These are phyloP conservation scores for Acanthurus lineatus DNA, from an alignment of 2,797 vertebrate genomes.

Conservation along the genomic window DNA sequence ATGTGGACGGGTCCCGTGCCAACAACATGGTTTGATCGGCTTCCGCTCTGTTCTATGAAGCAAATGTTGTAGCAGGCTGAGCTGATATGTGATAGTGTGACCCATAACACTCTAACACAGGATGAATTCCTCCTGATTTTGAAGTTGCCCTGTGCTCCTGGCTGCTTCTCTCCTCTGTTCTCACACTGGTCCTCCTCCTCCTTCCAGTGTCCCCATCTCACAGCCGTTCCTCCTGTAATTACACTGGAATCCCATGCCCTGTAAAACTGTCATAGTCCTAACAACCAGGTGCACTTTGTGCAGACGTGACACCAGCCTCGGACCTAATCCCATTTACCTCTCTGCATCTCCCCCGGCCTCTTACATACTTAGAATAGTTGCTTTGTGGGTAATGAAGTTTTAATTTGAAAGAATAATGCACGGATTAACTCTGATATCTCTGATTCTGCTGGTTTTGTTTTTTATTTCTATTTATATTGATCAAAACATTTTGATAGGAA, in stretches of 20 bases:
- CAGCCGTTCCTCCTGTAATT: constrained; percentile 82
- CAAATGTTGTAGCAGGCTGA: not conserved
- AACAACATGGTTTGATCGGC: not conserved
- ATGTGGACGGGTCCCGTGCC: not conserved
- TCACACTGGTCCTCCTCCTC: constrained; percentile 54
- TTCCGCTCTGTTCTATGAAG: constrained; percentile 5
- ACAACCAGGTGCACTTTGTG: constrained; percentile 79
- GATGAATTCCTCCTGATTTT: constrained; percentile 8
- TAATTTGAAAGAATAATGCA: not conserved
- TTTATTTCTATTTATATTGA: not conserved
- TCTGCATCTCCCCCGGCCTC: constrained; percentile 15
- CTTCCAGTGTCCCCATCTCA: constrained; percentile 57
- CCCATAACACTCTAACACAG: constrained; percentile 6
- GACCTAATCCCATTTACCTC: constrained; percentile 60
- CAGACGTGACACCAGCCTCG: constrained; percentile 61
- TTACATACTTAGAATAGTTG: not conserved
- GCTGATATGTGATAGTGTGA: constrained; percentile 29
- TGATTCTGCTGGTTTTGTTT: not conserved
- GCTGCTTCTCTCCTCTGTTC: constrained; percentile 35
- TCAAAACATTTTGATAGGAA: constrained; percentile 8
- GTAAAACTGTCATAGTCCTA: constrained; percentile 81
- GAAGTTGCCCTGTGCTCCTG: not conserved
- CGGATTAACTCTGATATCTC: not conserved
- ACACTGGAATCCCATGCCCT: constrained; percentile 79
- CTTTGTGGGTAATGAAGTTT: constrained; percentile 4